Evolutionary conservation across 2,113 vertebrate genomes (phyloP).

Genomic region (Dinomys branickii): DNA sequence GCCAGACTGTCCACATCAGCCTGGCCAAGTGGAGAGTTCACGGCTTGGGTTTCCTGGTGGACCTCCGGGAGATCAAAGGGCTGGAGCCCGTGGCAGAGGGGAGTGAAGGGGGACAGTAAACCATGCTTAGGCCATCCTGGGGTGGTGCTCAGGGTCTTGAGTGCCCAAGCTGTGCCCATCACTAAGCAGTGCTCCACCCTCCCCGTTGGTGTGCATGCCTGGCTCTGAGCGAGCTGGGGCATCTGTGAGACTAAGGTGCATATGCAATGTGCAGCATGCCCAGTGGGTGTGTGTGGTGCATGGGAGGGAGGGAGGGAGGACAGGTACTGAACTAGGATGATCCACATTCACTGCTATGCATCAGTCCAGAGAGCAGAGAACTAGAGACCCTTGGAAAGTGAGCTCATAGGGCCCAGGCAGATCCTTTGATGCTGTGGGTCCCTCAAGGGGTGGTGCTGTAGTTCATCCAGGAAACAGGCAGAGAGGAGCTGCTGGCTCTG

Average conservation of each 20-base stretch:
- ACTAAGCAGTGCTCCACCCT: not conserved
- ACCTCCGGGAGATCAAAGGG: not conserved
- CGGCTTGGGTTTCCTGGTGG: not conserved
- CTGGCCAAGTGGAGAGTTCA: not conserved
- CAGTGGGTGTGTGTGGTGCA: not conserved
- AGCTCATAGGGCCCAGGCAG: not conserved
- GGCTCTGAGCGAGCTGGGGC: not conserved
- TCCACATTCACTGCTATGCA: not conserved
- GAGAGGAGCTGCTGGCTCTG: not conserved
- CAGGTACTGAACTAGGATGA: not conserved
- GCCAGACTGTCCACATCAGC: not conserved
- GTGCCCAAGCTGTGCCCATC: not conserved
- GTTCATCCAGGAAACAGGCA: not conserved
- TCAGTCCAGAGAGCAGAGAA: not conserved
- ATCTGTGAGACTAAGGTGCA: not conserved
- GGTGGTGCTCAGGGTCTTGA: not conserved
- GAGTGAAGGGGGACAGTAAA: not conserved
- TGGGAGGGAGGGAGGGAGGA: fast-evolving
- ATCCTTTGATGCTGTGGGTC: not conserved
- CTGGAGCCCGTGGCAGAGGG: too few species aligned
- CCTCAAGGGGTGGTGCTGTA: too few species aligned
- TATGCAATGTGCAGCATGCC: too few species aligned
- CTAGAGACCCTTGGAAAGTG: not conserved
- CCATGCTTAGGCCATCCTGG: not conserved
- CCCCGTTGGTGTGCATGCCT: fast-evolving